Evolutionary conservation across 2,113 vertebrate species (phyloP), one percentile per base, ranked within the genome.

Genomic region (Podiceps cristatus): DNA sequence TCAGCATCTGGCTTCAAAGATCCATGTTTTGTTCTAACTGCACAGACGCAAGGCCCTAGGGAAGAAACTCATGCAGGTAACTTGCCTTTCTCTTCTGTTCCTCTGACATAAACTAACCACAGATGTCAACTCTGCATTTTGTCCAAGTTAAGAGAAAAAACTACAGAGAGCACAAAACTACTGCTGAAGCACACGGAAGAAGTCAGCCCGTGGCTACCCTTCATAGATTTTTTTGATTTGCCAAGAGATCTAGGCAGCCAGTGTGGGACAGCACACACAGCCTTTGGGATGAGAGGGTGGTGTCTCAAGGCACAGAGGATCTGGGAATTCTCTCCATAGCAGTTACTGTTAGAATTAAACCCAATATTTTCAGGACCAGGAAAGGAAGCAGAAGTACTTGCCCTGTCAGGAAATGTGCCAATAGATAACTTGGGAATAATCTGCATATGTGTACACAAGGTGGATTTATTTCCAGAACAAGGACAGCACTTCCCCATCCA

Each of bases 401-500:
- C 17, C 28, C n/a, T 62, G 62, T 40, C 50, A 90, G 58, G 49
- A 91, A 66, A 69, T 0, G 1, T 74, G 47, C 24, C 49, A 62
- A 18, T 0, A 73, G 40, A 33, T 49, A 90, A 73, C 55, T 42
- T 42, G 50, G 53, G 63, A 78, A 93, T 33, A 58, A 45, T 7
- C 20, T 58, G 42, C 25, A 20, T 25, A 40, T 7, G 29, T 47
- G 45, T 88, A 90, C 7, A 16, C 25, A 42, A 52, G 47, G n/a
- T 15, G 35, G 44, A 50, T 74, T 81, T 59, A 91, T 33, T 89
- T 47, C 66, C 52, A 42, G 42, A 42, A 13, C 13, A 14, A 42
- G 42, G 42, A 11, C 42, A 53, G 37, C 23, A 42, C 2, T 0
- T 73, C 27, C 47, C 66, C 50, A 53, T 2, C 16, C 0, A 0